phyloP scores from a whole-genome alignment of 2,888 invertebrate genomes.

The Parnassius apollo region DNA sequence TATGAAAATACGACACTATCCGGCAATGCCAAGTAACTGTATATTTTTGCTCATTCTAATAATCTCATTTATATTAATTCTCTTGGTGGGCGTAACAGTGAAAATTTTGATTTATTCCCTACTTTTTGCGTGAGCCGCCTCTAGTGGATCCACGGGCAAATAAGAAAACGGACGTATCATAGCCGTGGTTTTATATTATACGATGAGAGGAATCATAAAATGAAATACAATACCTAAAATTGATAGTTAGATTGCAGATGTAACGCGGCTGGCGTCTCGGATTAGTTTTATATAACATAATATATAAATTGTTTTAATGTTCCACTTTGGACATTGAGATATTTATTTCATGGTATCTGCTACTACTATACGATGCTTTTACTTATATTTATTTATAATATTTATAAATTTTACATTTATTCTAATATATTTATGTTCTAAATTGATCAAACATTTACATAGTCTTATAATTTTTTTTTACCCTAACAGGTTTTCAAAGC shows the following conservation, averaged over 20 bases:
- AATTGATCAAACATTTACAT: too few species aligned
- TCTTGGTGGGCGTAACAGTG: slow-evolving; percentile 44
- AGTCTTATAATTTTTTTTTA: too few species aligned
- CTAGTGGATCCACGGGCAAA: slow-evolving; percentile 14
- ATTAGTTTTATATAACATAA: too few species aligned
- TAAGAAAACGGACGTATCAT: slow-evolving; percentile 14
- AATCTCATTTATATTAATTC: slow-evolving; percentile 54
- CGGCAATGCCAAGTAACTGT: slow-evolving; percentile 53
- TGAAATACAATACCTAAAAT: slow-evolving; percentile 19
- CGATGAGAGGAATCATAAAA: slow-evolving; percentile 12
- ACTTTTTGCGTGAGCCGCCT: slow-evolving; percentile 38
- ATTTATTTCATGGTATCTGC: too few species aligned
- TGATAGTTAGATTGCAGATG: slow-evolving; percentile 9
- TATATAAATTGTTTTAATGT: too few species aligned
- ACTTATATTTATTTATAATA: too few species aligned
- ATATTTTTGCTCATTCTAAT: slow-evolving; percentile 58
- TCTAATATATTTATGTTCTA: too few species aligned
- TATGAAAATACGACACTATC: slow-evolving; percentile 56
- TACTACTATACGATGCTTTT: too few species aligned
- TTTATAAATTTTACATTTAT: too few species aligned
- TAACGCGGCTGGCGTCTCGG: not conserved
- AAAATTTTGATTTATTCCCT: slow-evolving; percentile 54
- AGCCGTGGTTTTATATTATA: slow-evolving; percentile 12
- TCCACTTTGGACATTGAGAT: too few species aligned
- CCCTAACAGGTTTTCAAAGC: too few species aligned